These are phyloP conservation scores for Riparia riparia DNA, from an alignment of 2,113 vertebrate genomes.

Conservation along the genomic window DNA sequence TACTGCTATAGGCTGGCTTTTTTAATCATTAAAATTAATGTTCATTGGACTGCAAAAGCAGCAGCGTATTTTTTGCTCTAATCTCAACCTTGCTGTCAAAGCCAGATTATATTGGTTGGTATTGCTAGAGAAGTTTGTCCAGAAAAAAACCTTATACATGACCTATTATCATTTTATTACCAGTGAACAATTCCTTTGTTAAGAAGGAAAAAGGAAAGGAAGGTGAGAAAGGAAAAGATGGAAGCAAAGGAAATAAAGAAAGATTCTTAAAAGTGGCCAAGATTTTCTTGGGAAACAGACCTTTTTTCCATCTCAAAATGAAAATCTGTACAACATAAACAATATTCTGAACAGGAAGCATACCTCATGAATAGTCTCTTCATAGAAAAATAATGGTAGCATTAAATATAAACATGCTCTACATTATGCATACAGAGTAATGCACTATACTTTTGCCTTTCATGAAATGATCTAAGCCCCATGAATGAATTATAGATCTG, in stretches of 20 bases:
- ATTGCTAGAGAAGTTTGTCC: background rate
- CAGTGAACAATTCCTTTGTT: background rate
- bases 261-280: background rate
- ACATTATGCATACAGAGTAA: slow-evolving; percentile 53
- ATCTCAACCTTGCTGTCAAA: background rate
- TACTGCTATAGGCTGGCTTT: background rate
- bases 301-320: background rate
- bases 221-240: background rate
- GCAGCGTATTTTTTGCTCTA: background rate
- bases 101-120: background rate
- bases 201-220: background rate
- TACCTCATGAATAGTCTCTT: background rate
- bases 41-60: background rate
- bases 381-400: slow-evolving; percentile 7
- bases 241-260: background rate
- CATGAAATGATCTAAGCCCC: slow-evolving; percentile 17
- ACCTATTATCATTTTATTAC: background rate
- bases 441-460: slow-evolving; percentile 24
- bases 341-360: background rate
- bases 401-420: slow-evolving; percentile 58
- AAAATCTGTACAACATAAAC: slow-evolving; percentile 3
- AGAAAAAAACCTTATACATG: background rate
- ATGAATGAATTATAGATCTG: slow-evolving; percentile 38
- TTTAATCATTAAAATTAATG: background rate
- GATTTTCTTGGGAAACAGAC: background rate